Base-by-base conservation (phyloP, 1,140 invertebrate genomes). In the fruit fly (Drosophila melanogaster) region DNA sequence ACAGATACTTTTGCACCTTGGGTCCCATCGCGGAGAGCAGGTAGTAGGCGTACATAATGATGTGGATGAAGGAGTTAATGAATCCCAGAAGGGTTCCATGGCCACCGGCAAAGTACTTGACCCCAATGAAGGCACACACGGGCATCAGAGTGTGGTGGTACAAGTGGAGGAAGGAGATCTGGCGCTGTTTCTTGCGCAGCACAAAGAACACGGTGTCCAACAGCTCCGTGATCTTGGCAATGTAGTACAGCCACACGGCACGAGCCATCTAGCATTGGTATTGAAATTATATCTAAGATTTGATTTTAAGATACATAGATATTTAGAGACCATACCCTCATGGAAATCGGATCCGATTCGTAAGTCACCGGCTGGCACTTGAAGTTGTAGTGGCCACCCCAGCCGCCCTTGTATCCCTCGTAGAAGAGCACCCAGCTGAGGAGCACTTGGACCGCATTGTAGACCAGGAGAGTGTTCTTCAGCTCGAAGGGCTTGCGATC, bases 11-110 rank as follows among this genome's bases (percentile, higher is more conserved):
- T 90, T 97, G 96, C 90, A 97, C 95, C 22, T 94, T 92, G 1
- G 97, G 97, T 24, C 97, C 97, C 67, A 97, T 92, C 0, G 96
- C 96, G 0, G 97, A 94, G 1, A 98, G 92, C 81, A 97, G 93
- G 83, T 98, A 98, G 90, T 98, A 98, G 0, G 94, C 92, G 85
- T 98, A 98, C 96, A 98, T 97, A 26, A 97, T 93, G 10, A 95
- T 95, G 93, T 93, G 94, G 1, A 97, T 94, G 61, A 94, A 95
- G 70, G 96, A 95, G 92, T 98, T 99, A 72, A 98, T 95, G n/a
- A 96, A 91, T 17, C 96, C 96, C 4, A 97, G 94, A 6, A 98
- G 93, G 0, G 96, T 97, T 10, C 94, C 95, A 83, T 97, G 97
- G 12, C 97, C 97, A 74, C 96, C 94, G 90, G 94, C 92, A 17